Evolutionary conservation across 2,888 invertebrate genomes (phyloP), one percentile per base, ranked within the genome.

Genomic region (Toxonevra muliebris): DNA sequence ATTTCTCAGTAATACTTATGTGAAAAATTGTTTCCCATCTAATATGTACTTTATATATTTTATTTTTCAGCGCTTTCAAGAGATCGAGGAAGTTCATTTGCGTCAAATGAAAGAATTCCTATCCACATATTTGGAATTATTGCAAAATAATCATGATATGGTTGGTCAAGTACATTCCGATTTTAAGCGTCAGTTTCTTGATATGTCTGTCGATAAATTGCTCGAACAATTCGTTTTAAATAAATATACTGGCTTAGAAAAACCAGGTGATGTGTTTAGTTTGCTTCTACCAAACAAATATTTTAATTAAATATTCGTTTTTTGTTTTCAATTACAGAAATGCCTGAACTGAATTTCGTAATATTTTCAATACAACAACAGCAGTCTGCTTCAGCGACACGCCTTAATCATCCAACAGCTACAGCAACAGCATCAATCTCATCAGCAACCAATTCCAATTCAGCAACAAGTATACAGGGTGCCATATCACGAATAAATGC

Each of bases 81-180:
- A 95, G 85, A 91, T 97, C 20, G 97, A 98, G 86, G 95, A 96
- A 80, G 91, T 92, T 66, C 97, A 97, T 86, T 86, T 97, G 75
- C 92, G 92, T 76, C 95, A 96, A 84, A 97, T 98, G 96, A 96
- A 96, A 82, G 94, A 96, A 79, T 97, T 97, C 88, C 89, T 97
- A 52, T 93, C 93, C 78, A 91, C 91, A 7, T 97, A 96, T 85
- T 91, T 94, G 70, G 93, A 94, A 79, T 90, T 95, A 71, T 89
- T 95, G 76, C 94, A 96, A 80, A 92, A 92, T 80, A 95, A 95
- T 82, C 95, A 96, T 86, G 94, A 93, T 77, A 90, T 95, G 81
- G 92, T 96, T 86, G 96, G 96, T 52, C 93, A 94, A 86, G 95
- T 97, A n/a, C 95, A 96, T 82, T 90, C 92, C 73, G 97, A 98